Evolutionary conservation across 1,140 invertebrate species (phyloP), one percentile per base, ranked within the genome.

Genomic region (Zaprionus ghesquierei): DNA sequence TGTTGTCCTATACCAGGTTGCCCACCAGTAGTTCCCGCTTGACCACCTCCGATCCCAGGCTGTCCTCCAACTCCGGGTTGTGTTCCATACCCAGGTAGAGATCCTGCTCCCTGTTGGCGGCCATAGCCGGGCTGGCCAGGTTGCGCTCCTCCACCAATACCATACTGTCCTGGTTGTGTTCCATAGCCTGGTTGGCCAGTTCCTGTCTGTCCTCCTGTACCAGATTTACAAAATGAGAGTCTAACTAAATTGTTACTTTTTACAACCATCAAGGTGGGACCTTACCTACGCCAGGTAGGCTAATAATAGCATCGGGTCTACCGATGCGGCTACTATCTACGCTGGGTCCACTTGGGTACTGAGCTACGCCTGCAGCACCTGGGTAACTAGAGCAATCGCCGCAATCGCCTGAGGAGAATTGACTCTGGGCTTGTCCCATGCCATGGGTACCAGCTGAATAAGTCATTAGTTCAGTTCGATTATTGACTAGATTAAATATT

Each of bases 391-490:
- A 23, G 50, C 76, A 81, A 90, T 93, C 94, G 53, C 92, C 93
- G 62, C 91, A 93, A 38, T 93, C 93, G 56, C 94, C 93, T 25
- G 93, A 93, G 46, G 94, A 92, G 35, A 94, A 93, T 87, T 95
- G 94, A 93, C 96, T 97, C 92, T 97, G 96, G 1, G 96, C 95
- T 93, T 96, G 95, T 2, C 95, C 96, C 95, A 96, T 96, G 62
- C 96, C 96, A 87, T 94, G 95, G 25, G 91, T 94, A 20, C 95
- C 95, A 93, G 93, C 95, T 96, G 27, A 61, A 63, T 18, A 38
- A 62, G 25, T 33, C 2, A 54, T 62, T 2, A 63, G 3, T 46
- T 62, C 2, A 38, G 15, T 25, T 27, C 23, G 22, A 41, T 41
- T 38, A 38, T 13, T 15, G n/a, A 4, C 2, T 5, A 9, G 10